Base-by-base conservation (phyloP, 2,113 vertebrate genomes). In the Sylvilagus bachmani region DNA sequence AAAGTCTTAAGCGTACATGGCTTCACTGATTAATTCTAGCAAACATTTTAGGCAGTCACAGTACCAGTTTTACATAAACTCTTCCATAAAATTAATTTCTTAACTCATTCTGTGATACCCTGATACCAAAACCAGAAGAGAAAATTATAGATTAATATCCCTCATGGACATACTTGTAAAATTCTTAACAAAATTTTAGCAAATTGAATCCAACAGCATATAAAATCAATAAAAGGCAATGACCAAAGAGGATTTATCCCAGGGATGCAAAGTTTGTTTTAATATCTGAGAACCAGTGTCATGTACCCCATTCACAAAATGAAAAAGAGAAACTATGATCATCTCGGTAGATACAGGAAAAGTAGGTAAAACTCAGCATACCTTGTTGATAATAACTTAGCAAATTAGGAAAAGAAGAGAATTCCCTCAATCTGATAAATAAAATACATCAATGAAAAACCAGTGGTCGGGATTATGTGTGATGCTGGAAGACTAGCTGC, bases 231-330 rank as follows among this genome's bases (percentile, higher is more conserved):
- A 75, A 90, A 94, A 19, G 36, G 44, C 19, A 80, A 13, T 62
- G 24, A 86, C 21, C 67, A 86, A 89, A 73, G 66, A 38, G n/a
- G 27, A 36, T 77, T 93, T 93, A 66, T 71, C 62, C 71, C 13
- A 84, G 85, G 25, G 73, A 69, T 94, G 27, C 66, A 89, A 73
- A 5, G 14, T 58, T 58, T 58, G 55, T 6, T 58, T 58, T 58
- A 58, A 83, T 24, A 67, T 82, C 82, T 88, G 66, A 80, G 92
- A 93, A 58, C 27, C 58, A 73, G 6, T 71, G 61, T 89, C 22
- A 67, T 61, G 3, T 70, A 38, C 49, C 66, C 25, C 38, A 31
- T 73, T 78, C 70, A 49, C 70, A 82, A 80, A 82, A 9, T 78
- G 27, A 64, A 70, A 87, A 75, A 36, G 25, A 64, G 55, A 71